A percentile compares a stretch with the other conserved stretches of the same genome.
Evolutionary conservation across 2,888 invertebrate genomes (phyloP).

Genomic region (Hemaris fuciformis): DNA sequence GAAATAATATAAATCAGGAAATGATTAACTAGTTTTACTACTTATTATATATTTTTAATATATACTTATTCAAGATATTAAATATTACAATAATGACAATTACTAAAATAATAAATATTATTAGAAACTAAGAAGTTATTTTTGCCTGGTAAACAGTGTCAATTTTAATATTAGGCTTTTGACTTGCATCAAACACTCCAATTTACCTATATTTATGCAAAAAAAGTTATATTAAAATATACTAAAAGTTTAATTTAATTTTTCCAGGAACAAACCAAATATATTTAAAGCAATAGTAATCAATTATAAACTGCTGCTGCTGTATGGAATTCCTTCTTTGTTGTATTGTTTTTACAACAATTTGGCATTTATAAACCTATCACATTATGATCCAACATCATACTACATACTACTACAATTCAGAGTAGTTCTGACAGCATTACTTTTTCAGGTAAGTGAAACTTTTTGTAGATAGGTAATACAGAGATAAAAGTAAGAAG

Average conservation of each 20-base stretch:
- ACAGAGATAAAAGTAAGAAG: no score
- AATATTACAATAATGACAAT: no score
- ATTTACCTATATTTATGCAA: no score
- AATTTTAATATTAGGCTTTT: no score
- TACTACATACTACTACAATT: conserved; percentile 95
- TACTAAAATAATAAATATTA: no score
- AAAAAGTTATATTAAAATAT: neutral
- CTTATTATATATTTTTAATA: no score
- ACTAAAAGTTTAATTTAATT: conserved; percentile 24
- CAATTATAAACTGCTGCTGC: conserved; percentile 84
- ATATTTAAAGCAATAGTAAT: conserved; percentile 80
- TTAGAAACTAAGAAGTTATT: no score
- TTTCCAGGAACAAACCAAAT: conserved; percentile 83
- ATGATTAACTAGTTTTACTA: no score
- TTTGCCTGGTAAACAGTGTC: no score
- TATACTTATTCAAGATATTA: no score
- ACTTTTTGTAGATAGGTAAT: neutral
- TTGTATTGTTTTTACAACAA: conserved; percentile 97
- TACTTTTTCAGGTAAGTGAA: conserved; percentile 92
- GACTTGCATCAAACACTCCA: no score
- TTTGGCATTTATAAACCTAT: conserved; percentile 93
- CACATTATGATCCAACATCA: conserved; percentile 96
- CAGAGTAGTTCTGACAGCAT: conserved; percentile 94
- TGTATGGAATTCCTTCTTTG: conserved; percentile 95
- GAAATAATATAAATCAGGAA: conserved; percentile 15